phyloP scores from a whole-genome alignment of 1,140 invertebrate species.

The Procambarus virginalis region DNA sequence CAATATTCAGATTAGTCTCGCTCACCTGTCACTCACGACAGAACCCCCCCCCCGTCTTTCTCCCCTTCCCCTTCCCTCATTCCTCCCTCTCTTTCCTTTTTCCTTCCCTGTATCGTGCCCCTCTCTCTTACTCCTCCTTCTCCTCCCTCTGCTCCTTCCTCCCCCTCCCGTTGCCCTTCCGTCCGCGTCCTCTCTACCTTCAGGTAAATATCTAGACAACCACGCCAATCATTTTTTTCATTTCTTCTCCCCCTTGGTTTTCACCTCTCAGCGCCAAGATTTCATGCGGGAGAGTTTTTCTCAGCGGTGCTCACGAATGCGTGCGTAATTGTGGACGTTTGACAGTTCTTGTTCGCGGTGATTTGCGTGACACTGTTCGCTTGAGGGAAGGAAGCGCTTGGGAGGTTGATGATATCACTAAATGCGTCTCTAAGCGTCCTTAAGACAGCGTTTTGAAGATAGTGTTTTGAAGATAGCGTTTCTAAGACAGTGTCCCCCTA shows the following conservation, averaged over 20 bases:
- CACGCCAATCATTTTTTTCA: not conserved
- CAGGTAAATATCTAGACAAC: slow-evolving; percentile 3
- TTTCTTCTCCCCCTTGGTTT: not conserved
- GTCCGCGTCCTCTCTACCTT: not conserved
- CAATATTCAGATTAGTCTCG: slow-evolving; percentile 33
- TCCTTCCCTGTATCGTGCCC: not conserved
- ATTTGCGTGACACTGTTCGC: slow-evolving; percentile 14
- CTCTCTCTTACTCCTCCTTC: not conserved
- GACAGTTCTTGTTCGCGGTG: not conserved
- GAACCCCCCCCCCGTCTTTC: no score
- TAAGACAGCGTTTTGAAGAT: no score
- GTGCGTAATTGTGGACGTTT: not conserved
- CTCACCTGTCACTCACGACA: slow-evolving; percentile 7
- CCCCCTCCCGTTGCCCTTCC: not conserved
- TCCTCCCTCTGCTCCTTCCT: not conserved
- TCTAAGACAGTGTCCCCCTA: no score
- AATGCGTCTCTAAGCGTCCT: no score
- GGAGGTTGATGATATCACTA: no score
- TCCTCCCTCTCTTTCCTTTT: not conserved
- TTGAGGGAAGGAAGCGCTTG: not conserved
- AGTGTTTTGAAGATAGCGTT: no score
- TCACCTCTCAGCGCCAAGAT: not conserved
- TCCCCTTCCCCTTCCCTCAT: not conserved
- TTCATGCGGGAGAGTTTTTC: not conserved
- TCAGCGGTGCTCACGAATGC: not conserved